Evolutionary conservation across 2,797 vertebrate species (phyloP), one percentile per base, ranked within the genome.

Genomic region (Lacerta viridis): DNA sequence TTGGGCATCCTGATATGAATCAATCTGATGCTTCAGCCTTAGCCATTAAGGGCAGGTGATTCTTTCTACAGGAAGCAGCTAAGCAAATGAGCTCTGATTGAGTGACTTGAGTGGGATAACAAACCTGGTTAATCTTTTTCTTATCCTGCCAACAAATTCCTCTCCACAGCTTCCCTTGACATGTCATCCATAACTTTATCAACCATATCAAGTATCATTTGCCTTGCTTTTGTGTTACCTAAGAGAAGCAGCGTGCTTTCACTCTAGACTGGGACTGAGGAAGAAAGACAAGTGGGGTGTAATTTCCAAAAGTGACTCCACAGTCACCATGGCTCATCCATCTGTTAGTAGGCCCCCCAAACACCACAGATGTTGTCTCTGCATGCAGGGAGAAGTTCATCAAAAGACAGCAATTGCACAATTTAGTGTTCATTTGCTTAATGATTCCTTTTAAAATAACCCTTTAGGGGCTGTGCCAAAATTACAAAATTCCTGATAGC

Each of bases 71-170:
- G 64, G 74, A 77, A 27, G 9, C 39, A 79, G 17, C 85, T 78
- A 64, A 61, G 33, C 36, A 23, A 25, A 83, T 71, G 39, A 83
- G 25, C 25, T 83, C 18, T 13, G 36, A 74, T 36, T 83, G 46
- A 66, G 59, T 85, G n/a, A 46, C 13, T 46, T 23, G 43, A 5
- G 33, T n/a, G 7, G 6, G 59, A 83, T 64, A 46, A 29, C 36
- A 61, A 69, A 39, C 4, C 71, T 81, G 39, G 9, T 29, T 18
- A 5, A 25, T 13, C 11, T 59, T 11, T 46, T 72, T 36, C 36
- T 79, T 86, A 77, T 46, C 23, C 18, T 39, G 66, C 80, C 85
- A 72, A 71, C 18, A 71, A 36, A 64, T 75, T 46, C 77, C 66
- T 72, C 46, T 41, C 64, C 61, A 71, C 61, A 71, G 18, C 74